Evolutionary conservation across 2,113 vertebrate species (phyloP).

Genomic region (Leiothrix lutea): DNA sequence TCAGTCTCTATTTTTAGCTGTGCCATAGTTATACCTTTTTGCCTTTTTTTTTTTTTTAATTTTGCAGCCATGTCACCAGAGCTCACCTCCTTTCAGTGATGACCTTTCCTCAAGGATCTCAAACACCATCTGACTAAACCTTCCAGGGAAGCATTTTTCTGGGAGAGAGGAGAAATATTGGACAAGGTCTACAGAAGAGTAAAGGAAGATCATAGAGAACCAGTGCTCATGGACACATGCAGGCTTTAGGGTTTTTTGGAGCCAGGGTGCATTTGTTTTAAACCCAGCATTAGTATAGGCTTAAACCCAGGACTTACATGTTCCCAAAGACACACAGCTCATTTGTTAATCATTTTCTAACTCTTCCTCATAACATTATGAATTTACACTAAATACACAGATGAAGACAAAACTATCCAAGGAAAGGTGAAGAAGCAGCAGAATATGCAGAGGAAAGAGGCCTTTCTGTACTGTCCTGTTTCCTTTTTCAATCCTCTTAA

Average conservation of each 20-base stretch:
- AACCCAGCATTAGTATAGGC: neutral
- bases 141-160: neutral
- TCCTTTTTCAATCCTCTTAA: neutral
- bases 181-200: neutral
- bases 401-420: neutral
- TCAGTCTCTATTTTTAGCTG: constrained; percentile 17
- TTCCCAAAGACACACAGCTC: neutral
- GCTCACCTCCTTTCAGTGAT: neutral
- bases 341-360: neutral
- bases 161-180: neutral
- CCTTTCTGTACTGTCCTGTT: neutral
- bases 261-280: neutral
- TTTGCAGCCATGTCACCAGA: neutral
- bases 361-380: neutral
- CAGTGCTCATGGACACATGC: neutral
- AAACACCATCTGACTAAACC: neutral
- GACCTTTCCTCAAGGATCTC: neutral
- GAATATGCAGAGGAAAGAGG: neutral
- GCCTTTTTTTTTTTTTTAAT: neutral
- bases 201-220: neutral
- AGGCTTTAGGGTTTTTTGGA: neutral
- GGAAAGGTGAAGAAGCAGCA: neutral
- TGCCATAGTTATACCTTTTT: neutral
- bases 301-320: neutral
- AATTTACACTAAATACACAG: neutral